A percentile compares a stretch with the other conserved stretches of the same genome.
These are phyloP conservation scores for Cydia amplana DNA, from an alignment of 1,140 invertebrate genomes.

Conservation along the genomic window DNA sequence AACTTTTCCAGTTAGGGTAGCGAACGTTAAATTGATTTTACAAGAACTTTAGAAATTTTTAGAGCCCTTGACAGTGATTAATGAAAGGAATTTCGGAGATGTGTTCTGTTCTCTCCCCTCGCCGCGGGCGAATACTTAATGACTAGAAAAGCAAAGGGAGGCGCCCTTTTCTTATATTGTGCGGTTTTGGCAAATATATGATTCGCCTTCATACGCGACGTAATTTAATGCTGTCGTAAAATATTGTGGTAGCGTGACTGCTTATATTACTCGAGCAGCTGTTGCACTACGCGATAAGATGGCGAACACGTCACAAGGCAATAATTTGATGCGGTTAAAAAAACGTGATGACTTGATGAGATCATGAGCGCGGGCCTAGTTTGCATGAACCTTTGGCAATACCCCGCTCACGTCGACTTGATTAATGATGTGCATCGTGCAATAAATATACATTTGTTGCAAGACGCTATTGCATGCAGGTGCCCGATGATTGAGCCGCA, in stretches of 20 bases:
- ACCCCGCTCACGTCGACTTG: conserved; percentile 44
- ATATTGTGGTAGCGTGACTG: conserved; percentile 58
- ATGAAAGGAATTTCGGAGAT: conserved; percentile 71
- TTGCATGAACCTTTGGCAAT: conserved; percentile 54
- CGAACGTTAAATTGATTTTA: conserved; percentile 73
- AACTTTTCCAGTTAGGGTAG: conserved; percentile 65
- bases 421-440: conserved; percentile 46
- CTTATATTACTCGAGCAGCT: conserved; percentile 60
- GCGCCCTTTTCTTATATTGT: conserved; percentile 54
- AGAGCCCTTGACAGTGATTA: conserved; percentile 75
- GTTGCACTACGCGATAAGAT: conserved; percentile 44
- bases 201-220: conserved; percentile 46
- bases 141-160: conserved; percentile 62
- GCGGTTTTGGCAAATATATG: conserved; percentile 38
- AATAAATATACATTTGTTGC: conserved; percentile 29
- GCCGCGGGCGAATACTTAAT: conserved; percentile 43
- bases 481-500: conserved; percentile 22
- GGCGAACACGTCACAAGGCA: conserved; percentile 42
- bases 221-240: conserved; percentile 67
- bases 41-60: conserved; percentile 74
- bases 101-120: conserved; percentile 48
- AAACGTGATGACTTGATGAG: conserved; percentile 68
- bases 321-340: conserved; percentile 65
- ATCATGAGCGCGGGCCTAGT: conserved; percentile 49
- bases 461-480: conserved; percentile 24